Base-by-base conservation (phyloP, 2,797 vertebrate species). In the Chiroxiphia lanceolata region DNA sequence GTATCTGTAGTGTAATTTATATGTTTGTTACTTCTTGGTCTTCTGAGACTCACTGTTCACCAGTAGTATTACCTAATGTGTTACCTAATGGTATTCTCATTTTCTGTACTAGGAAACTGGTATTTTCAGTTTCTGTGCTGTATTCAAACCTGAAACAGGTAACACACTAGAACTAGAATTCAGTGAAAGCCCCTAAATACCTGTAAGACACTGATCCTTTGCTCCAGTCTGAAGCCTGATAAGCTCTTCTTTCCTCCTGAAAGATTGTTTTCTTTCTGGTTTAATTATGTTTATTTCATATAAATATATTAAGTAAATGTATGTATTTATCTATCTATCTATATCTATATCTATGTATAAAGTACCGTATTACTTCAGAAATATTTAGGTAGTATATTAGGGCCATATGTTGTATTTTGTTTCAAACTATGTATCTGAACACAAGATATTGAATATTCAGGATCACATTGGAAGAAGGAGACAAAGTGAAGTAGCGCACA, bases 401-500 rank as follows among this genome's bases (percentile, higher is more conserved):
- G 31, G 19, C 44, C 25, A 15, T 42, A 19, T 25, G 17, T 50
- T 87, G 31, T 84, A n/a, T 94, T 93, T 72, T 83, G 6, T 87
- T 96, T 94, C 20, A 51, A 40, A 33, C 40, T 63, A 22, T 57
- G 1, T 92, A 44, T 86, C 51, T 96, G 15, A 96, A 75, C 38
- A 65, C 9, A 57, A 34, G 1, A 33, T 88, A 15, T 65, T 86
- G 34, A 90, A 70, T 98, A 96, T 94, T 85, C 92, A 99, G 98
- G 96, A 97, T 83, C 93, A 25, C 11, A 44, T 93, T 79, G 89
- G 48, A 90, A 98, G 88, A 95, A 98, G 96, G 82, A 98, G 97
- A 68, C 97, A 98, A 93, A 98, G 96, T 93, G 98, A 98, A 93
- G 97, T 98, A 56, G 97, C 98, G 97, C 96, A 97, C 61, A 96